Conservation (phyloP, 2,888 invertebrate species). For the Pyrrhosoma nymphula region DNA sequence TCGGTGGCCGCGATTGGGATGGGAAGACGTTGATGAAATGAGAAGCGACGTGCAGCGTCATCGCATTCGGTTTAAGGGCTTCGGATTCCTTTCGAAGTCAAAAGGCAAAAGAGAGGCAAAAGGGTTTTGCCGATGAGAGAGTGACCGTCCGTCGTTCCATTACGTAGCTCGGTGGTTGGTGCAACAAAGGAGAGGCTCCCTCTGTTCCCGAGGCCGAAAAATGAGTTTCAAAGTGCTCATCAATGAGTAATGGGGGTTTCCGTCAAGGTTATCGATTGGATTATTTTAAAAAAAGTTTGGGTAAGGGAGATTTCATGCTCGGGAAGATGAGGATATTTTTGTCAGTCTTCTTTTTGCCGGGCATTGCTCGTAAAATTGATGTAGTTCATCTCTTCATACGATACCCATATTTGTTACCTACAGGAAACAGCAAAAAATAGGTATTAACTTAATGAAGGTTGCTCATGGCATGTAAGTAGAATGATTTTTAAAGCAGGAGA, state of each 20-base stretch:
- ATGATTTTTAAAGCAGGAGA: no score
- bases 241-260: constrained; percentile 7
- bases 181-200: constrained; percentile 3
- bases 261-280: constrained; percentile 39
- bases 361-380: neutral
- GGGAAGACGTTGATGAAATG: constrained; percentile 19
- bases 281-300: neutral
- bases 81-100: constrained; percentile 36
- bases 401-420: neutral
- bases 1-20: constrained; percentile 28
- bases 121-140: neutral
- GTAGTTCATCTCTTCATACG: neutral
- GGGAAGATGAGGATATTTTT: neutral
- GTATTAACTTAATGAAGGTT: no score
- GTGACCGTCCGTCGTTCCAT: constrained; percentile 1
- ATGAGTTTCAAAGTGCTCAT: constrained; percentile 3
- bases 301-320: neutral
- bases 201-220: neutral
- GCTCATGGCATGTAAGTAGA: no score
- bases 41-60: constrained; percentile 58
- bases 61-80: constrained; percentile 11
- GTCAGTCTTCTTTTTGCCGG: neutral
- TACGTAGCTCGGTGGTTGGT: constrained; percentile 33
- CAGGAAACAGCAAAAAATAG: no score
- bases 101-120: neutral